Conservation (phyloP, 2,797 vertebrate genomes). For the Chrysocyon brachyurus region DNA sequence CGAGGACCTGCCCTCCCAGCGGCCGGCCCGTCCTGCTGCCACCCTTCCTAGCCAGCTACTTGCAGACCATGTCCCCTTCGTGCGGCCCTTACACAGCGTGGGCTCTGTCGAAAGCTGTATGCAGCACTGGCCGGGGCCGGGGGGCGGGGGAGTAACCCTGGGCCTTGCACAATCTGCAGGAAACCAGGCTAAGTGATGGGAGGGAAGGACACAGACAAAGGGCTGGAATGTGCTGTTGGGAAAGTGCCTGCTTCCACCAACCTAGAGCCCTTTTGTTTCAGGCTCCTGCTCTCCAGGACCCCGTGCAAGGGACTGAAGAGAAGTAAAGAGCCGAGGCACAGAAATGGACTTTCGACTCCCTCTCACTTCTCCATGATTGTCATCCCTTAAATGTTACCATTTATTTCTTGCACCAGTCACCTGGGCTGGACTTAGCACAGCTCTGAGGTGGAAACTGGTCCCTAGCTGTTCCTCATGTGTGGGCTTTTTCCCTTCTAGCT, state of each 20-base stretch:
- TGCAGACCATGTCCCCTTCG: not conserved
- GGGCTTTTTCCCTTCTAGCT: slow-evolving; percentile 4
- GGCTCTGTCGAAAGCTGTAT: not conserved
- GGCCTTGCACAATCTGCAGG: not conserved
- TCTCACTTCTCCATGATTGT: not conserved
- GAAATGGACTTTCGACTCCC: slow-evolving; percentile 36
- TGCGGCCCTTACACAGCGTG: not conserved
- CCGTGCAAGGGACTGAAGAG: slow-evolving; percentile 19
- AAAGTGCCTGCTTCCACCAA: not conserved
- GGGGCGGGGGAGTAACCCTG: not conserved
- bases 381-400: not conserved
- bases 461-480: not conserved
- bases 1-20: not conserved
- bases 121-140: not conserved
- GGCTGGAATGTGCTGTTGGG: not conserved
- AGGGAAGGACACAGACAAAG: not conserved
- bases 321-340: slow-evolving; percentile 27
- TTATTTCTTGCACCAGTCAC: slow-evolving; percentile 58
- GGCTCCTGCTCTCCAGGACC: slow-evolving; percentile 47
- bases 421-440: not conserved
- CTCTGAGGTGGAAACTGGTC: not conserved
- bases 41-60: not conserved
- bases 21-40: not conserved
- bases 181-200: not conserved
- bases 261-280: slow-evolving; percentile 28